These are phyloP conservation scores for Siniperca knerii DNA, from an alignment of 2,113 vertebrate genomes.

Conservation along the genomic window DNA sequence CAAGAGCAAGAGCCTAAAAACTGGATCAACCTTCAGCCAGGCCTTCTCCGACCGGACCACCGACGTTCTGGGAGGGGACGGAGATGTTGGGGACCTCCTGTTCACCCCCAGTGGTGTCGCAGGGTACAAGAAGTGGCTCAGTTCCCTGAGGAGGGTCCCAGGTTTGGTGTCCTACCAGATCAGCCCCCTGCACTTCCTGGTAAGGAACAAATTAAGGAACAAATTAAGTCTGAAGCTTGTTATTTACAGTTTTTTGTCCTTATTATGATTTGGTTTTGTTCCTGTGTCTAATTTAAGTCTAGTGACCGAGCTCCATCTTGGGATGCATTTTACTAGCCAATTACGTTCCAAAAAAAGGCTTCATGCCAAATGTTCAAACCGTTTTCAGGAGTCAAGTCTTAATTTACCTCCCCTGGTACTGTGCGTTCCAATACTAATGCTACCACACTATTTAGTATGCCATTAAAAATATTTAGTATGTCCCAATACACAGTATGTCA, in stretches of 20 bases:
- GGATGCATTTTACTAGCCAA: no score
- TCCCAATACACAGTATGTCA: no score
- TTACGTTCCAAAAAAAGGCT: no score
- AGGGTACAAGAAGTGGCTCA: conserved; percentile 50
- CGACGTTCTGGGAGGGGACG: conserved; percentile 55
- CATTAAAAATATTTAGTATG: no score
- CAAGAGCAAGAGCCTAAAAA: conserved; percentile 41
- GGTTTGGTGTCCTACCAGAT: conserved; percentile 78
- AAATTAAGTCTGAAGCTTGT: background rate
- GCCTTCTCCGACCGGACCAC: conserved; percentile 57
- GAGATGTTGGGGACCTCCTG: conserved; percentile 46
- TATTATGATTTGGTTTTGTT: no score
- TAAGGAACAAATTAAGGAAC: conserved; percentile 5
- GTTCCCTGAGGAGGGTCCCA: conserved; percentile 46
- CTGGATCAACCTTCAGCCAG: conserved; percentile 32
- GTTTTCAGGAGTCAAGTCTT: no score
- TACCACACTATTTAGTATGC: no score
- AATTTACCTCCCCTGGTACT: no score
- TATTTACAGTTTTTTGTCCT: background rate
- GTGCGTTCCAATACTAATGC: no score
- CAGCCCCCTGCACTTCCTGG: conserved; percentile 78
- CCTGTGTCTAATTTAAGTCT: no score
- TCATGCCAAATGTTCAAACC: no score
- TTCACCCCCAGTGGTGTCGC: conserved; percentile 34
- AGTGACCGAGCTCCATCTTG: no score